A percentile compares a stretch with the other conserved stretches of the same genome.
Evolutionary conservation across 2,113 vertebrate genomes (phyloP).

Genomic region (Catharus minimus): DNA sequence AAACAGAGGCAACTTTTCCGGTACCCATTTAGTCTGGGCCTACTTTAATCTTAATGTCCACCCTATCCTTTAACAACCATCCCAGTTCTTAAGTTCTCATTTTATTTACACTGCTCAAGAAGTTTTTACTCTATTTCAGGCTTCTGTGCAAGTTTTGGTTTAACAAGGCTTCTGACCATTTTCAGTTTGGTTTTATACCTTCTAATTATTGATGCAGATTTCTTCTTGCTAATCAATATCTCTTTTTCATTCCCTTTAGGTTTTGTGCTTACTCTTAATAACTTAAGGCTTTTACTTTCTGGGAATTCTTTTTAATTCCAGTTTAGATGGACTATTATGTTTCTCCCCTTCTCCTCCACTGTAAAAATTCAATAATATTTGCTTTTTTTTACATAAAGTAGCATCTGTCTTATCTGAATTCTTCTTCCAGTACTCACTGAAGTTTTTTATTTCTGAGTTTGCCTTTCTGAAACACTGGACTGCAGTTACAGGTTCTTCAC

Average conservation of each 20-base stretch:
- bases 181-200: not conserved
- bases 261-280: not conserved
- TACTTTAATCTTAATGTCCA: not conserved
- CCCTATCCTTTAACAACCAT: not conserved
- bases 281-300: not conserved
- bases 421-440: not conserved
- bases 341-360: not conserved
- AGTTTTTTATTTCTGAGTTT: not conserved
- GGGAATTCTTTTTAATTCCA: not conserved
- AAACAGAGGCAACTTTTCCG: not conserved
- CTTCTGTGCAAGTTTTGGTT: not conserved
- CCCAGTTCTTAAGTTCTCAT: not conserved
- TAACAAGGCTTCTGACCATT: not conserved
- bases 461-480: not conserved
- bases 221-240: not conserved
- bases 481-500: not conserved
- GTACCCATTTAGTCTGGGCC: not conserved
- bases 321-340: fast-evolving
- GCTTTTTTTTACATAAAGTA: not conserved
- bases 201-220: not conserved
- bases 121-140: not conserved
- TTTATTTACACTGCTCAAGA: not conserved
- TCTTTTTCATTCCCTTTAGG: not conserved
- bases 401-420: not conserved
- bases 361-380: not conserved